Conservation (phyloP, 2,888 invertebrate genomes). For the Syrphus vitripennis region DNA sequence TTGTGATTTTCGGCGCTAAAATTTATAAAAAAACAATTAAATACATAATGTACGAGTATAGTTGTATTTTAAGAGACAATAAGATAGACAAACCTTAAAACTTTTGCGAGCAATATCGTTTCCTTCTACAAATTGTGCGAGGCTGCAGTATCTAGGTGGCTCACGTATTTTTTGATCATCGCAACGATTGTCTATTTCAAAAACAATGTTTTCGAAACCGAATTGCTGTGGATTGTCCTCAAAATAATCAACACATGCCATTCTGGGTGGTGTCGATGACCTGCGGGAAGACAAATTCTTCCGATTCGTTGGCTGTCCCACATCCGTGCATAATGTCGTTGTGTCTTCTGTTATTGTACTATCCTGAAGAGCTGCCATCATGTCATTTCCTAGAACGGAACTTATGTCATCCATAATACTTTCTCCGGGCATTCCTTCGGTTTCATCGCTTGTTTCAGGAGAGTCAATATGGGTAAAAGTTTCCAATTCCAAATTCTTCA, state of each 20-base stretch:
- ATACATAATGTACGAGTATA: no score
- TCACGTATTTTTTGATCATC: constrained; percentile 82
- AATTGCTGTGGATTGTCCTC: constrained; percentile 82
- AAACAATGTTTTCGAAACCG: constrained; percentile 88
- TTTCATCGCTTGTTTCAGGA: constrained; percentile 90
- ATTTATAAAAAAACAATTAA: constrained; percentile 3
- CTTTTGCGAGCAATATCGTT: constrained; percentile 91
- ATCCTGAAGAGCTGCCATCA: constrained; percentile 86
- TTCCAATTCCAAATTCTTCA: constrained; percentile 79
- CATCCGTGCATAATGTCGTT: constrained; percentile 84
- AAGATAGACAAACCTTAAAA: constrained; percentile 83
- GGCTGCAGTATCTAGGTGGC: constrained; percentile 88
- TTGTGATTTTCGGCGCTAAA: constrained; percentile 71
- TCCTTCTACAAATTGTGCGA: constrained; percentile 92
- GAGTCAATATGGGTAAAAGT: constrained; percentile 91
- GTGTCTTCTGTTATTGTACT: constrained; percentile 88
- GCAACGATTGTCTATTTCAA: constrained; percentile 82
- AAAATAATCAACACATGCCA: constrained; percentile 81
- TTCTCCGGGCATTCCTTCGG: constrained; percentile 89
- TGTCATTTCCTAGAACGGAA: constrained; percentile 87
- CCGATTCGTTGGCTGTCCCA: constrained; percentile 71
- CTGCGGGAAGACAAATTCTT: constrained; percentile 78
- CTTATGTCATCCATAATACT: constrained; percentile 91
- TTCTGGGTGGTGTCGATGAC: constrained; percentile 82
- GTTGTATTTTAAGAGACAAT: not conserved